These are phyloP conservation scores for Biston stratarius DNA, from an alignment of 2,888 invertebrate genomes.

Conservation along the genomic window DNA sequence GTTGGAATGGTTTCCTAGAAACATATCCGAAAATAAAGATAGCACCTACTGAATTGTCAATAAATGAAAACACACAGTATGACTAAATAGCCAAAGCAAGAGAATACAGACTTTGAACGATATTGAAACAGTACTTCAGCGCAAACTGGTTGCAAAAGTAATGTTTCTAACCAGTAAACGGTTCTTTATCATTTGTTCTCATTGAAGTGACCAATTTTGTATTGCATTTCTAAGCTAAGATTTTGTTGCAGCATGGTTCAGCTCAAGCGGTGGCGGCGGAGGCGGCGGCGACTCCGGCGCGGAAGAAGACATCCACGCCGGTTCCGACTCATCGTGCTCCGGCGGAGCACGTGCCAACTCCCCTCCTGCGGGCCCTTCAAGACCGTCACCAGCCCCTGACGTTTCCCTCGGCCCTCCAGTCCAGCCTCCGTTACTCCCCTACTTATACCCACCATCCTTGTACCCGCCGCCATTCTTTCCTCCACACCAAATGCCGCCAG, in stretches of 20 bases:
- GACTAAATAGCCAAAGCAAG: no score
- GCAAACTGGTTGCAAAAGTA: no score
- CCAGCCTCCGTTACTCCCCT: slow-evolving; percentile 96
- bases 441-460: slow-evolving; percentile 95
- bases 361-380: slow-evolving; percentile 86
- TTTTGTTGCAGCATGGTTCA: slow-evolving; percentile 87
- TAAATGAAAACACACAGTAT: no score
- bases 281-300: slow-evolving; percentile 84
- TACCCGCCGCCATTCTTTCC: slow-evolving; percentile 93
- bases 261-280: slow-evolving; percentile 87
- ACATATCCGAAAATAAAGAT: no score
- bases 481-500: slow-evolving; percentile 92
- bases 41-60: no score
- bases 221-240: background rate
- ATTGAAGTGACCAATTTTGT: background rate
- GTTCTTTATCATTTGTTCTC: background rate
- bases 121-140: no score
- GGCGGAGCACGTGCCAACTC: slow-evolving; percentile 87
- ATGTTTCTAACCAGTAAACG: no score
- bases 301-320: slow-evolving; percentile 89
- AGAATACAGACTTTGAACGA: no score
- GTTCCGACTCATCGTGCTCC: slow-evolving; percentile 91
- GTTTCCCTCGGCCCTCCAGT: slow-evolving; percentile 97
- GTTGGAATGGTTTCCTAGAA: no score
- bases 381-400: slow-evolving; percentile 94